phyloP scores from a whole-genome alignment of 2,797 vertebrate genomes.

The Catharus ustulatus region DNA sequence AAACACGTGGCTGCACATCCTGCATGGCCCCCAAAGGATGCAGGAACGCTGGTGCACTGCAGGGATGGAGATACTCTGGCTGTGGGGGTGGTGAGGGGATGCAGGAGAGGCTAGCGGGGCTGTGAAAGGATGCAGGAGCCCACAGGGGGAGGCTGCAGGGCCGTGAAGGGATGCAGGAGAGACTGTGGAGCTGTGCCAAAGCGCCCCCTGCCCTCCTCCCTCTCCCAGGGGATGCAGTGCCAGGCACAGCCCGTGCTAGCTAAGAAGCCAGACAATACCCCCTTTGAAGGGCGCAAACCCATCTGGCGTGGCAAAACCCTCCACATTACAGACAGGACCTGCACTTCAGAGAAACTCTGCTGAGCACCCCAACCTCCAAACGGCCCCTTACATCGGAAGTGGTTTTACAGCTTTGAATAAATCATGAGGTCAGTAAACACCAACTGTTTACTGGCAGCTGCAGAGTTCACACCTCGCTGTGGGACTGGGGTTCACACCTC shows the following conservation, averaged over 20 bases:
- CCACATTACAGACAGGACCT: neutral
- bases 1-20: rapidly evolving
- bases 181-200: neutral
- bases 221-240: neutral
- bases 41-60: neutral
- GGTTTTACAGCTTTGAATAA: neutral
- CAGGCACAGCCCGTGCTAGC: neutral
- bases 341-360: rapidly evolving
- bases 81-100: too few relatives aligned
- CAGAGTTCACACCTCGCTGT: neutral
- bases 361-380: neutral
- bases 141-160: neutral
- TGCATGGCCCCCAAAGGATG: rapidly evolving
- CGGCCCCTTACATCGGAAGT: neutral
- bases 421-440: neutral
- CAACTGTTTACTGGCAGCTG: neutral
- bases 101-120: neutral
- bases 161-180: neutral
- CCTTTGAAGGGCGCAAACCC: constrained; percentile 7
- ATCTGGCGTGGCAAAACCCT: neutral
- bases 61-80: neutral
- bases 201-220: neutral
- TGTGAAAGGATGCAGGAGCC: neutral
- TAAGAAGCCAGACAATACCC: neutral
- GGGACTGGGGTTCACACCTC: neutral